These are phyloP conservation scores for Nephrotoma appendiculata DNA, from an alignment of 2,888 invertebrate species.

Conservation along the genomic window DNA sequence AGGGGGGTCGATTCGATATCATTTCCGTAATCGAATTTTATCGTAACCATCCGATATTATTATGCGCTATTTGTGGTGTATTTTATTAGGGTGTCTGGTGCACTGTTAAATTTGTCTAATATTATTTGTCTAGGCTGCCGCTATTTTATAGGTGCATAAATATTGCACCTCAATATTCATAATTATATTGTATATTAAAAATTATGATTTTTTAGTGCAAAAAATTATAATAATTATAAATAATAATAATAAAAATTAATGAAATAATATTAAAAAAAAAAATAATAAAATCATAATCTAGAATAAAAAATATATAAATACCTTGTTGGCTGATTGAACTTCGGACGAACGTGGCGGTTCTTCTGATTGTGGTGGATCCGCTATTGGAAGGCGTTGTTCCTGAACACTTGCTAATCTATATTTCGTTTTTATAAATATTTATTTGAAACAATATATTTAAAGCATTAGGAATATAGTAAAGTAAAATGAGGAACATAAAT, in stretches of 20 bases:
- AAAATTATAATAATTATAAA: not conserved
- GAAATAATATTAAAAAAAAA: not conserved
- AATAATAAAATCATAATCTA: constrained; percentile 4
- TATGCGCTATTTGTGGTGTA: not conserved
- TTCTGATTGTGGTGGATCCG: constrained; percentile 43
- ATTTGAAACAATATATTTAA: not conserved
- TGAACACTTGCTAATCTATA: constrained; percentile 87
- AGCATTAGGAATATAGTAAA: not conserved
- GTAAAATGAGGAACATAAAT: not conserved
- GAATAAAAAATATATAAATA: constrained; percentile 25
- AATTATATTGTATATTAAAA: not conserved
- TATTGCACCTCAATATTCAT: not conserved
- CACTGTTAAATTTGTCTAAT: not conserved
- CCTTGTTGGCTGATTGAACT: constrained; percentile 55
- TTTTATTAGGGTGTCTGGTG: not conserved
- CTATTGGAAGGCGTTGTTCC: constrained; percentile 67
- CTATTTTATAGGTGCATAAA: not conserved
- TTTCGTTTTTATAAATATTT: not conserved
- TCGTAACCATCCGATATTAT: not conserved
- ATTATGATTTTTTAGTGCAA: not conserved
- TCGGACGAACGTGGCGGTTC: constrained; percentile 36
- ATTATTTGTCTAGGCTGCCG: not conserved
- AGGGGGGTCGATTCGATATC: not conserved
- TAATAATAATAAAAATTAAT: not conserved
- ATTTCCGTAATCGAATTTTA: not conserved